Evolutionary conservation across 2,888 invertebrate species (phyloP).

Genomic region (Seira ritae): DNA sequence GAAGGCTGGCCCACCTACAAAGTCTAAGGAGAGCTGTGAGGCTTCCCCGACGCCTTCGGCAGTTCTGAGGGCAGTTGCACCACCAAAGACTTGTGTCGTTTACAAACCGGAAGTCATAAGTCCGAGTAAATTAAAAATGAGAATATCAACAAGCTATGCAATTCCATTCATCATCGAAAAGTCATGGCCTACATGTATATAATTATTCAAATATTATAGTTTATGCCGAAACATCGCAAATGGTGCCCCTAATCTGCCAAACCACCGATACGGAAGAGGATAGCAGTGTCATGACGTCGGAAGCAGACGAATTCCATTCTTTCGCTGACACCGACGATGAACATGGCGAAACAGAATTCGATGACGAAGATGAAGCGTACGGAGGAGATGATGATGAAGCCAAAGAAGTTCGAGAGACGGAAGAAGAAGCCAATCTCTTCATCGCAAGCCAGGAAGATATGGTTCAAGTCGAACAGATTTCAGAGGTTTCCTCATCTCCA

Average conservation of each 20-base stretch:
- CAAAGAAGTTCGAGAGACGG: neutral
- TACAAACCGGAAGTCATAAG: slow-evolving; percentile 1
- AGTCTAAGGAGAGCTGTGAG: neutral
- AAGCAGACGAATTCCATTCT: slow-evolving; percentile 44
- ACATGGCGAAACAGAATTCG: neutral
- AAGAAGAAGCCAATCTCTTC: no score
- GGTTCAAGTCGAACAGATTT: no score
- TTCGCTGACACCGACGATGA: slow-evolving; percentile 38
- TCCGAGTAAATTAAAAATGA: neutral
- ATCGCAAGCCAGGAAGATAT: neutral
- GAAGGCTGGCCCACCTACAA: neutral
- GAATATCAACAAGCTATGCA: neutral
- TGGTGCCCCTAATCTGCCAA: neutral
- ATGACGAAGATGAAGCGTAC: slow-evolving; percentile 27
- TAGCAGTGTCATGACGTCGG: slow-evolving; percentile 13
- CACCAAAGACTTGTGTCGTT: neutral
- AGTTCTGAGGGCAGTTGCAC: neutral
- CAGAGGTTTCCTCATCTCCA: no score
- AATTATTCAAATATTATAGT: neutral
- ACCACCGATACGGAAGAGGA: slow-evolving; percentile 26
- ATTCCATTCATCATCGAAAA: neutral
- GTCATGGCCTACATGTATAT: no score
- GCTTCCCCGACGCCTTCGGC: neutral
- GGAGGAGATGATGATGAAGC: slow-evolving; percentile 29
- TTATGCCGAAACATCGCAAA: neutral